Base-by-base conservation (phyloP, 2,888 invertebrate species). In the Pocota personata region DNA sequence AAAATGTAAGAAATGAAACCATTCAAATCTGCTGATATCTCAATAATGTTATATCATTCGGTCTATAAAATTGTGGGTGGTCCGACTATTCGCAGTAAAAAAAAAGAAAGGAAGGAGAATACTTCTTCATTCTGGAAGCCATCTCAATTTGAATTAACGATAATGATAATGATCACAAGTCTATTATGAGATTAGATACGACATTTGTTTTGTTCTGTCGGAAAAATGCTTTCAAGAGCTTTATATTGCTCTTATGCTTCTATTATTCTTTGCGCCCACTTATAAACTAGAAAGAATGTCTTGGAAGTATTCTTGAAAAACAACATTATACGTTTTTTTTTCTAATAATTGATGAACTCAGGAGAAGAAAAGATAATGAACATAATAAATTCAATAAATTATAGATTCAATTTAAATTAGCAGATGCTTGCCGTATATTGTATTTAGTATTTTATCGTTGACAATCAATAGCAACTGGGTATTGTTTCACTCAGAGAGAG, bases 321-420 rank as follows among this genome's bases (percentile, higher is more conserved):
- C 48, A 48, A 50, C 50, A 48, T 37, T 3, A 4, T 50, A 0
- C 24, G 6, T 3, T 62, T 6, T n/a, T 12, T 30, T 40, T 67
- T 27, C 10, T 60, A 2, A 46, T 27, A 50, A 50, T 43, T 37
- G 6, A 72, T 62, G 30, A 62, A 62, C 30, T 40, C 32, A 52
- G 10, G 10, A 19, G 19, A 37, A 16, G 60, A 60, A 58, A 40
- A 16, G 21, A 50, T 40, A 52, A 40, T 19, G 48, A 52, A 52
- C 10, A 52, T 62, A 73, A 62, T 73, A 62, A 73, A 73, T 43
- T 73, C 73, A 73, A 62, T 58, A 52, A 62, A 73, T 62, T 50
- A 62, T 73, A 19, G 50, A 40, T 40, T 52, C 52, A 40, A 73
- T 73, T 62, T 43, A 52, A 62, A 73, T 52, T 73, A 52, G 32